Percentiles rank a stretch among this genome's conserved stretches.
Conservation (phyloP, 2,888 invertebrate genomes). For the Cylloceria caligata region DNA sequence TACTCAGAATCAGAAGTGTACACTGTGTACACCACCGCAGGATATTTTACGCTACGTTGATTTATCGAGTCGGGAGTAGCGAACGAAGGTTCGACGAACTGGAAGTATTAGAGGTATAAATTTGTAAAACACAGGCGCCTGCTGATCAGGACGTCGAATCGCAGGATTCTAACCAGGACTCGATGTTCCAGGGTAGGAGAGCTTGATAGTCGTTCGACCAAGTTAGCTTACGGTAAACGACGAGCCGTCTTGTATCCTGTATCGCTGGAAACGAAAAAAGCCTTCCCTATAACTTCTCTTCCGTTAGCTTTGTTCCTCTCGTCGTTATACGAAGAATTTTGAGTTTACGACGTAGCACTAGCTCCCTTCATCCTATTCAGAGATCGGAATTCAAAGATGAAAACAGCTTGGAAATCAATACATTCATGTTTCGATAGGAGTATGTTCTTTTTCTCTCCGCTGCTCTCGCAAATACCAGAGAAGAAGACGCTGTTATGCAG, state of each 20-base stretch:
- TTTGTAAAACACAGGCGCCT: slow-evolving; percentile 38
- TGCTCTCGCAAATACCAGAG: neutral
- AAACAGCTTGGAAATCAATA: neutral
- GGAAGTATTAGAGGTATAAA: slow-evolving; percentile 57
- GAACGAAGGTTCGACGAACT: slow-evolving; percentile 19
- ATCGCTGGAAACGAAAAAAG: neutral
- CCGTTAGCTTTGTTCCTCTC: slow-evolving; percentile 11
- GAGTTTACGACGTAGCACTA: slow-evolving; percentile 2
- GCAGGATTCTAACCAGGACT: neutral
- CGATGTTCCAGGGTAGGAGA: slow-evolving; percentile 21
- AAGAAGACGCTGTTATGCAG: neutral
- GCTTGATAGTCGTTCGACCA: slow-evolving; percentile 14
- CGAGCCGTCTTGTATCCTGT: neutral
- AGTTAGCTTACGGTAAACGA: slow-evolving; percentile 13
- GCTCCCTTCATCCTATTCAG: neutral
- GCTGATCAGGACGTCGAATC: slow-evolving; percentile 26
- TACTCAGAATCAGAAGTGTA: slow-evolving; percentile 9
- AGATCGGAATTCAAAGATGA: slow-evolving; percentile 16
- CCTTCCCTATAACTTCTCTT: slow-evolving; percentile 5
- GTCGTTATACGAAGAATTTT: slow-evolving; percentile 35
- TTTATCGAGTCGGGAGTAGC: slow-evolving; percentile 37
- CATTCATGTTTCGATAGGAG: neutral
- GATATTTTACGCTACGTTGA: slow-evolving; percentile 41
- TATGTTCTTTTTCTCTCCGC: neutral
- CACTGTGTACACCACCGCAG: slow-evolving; percentile 16